Conservation (phyloP, 2,113 vertebrate genomes). For the Manacus vitellinus region DNA sequence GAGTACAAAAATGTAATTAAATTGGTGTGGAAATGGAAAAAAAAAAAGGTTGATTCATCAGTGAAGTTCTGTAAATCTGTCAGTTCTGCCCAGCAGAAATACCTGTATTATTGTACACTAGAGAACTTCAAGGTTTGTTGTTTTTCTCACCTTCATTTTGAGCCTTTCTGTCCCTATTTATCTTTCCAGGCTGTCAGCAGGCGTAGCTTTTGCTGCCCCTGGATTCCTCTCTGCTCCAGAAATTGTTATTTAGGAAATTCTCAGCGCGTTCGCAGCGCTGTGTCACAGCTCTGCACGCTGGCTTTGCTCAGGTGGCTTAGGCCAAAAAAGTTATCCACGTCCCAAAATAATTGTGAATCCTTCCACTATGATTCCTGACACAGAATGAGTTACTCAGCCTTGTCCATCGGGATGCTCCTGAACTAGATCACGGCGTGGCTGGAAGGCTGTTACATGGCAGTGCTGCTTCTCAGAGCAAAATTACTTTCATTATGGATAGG, state of each 20-base stretch:
- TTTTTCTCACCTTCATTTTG: background rate
- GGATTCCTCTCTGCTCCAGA: background rate
- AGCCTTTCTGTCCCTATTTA: background rate
- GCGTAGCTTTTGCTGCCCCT: background rate
- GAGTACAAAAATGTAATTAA: background rate
- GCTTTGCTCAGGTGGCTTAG: background rate
- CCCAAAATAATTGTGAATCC: background rate
- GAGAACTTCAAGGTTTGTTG: background rate
- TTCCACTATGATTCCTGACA: background rate
- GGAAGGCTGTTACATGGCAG: background rate
- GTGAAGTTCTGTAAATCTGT: background rate
- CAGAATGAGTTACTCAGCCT: background rate
- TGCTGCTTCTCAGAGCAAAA: background rate
- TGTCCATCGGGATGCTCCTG: background rate
- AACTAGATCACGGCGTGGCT: background rate
- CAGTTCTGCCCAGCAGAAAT: background rate
- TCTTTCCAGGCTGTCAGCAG: slow-evolving; percentile 1
- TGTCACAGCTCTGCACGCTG: background rate
- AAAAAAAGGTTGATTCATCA: background rate
- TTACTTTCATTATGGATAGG: background rate
- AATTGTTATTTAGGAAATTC: background rate
- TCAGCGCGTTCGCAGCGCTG: background rate
- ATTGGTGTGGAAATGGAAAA: background rate
- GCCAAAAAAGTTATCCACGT: background rate
- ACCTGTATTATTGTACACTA: background rate